A percentile compares a stretch with the other conserved stretches of the same genome.
These are phyloP conservation scores for Lepidochitona cinerea DNA, from an alignment of 2,888 invertebrate species.

Conservation along the genomic window DNA sequence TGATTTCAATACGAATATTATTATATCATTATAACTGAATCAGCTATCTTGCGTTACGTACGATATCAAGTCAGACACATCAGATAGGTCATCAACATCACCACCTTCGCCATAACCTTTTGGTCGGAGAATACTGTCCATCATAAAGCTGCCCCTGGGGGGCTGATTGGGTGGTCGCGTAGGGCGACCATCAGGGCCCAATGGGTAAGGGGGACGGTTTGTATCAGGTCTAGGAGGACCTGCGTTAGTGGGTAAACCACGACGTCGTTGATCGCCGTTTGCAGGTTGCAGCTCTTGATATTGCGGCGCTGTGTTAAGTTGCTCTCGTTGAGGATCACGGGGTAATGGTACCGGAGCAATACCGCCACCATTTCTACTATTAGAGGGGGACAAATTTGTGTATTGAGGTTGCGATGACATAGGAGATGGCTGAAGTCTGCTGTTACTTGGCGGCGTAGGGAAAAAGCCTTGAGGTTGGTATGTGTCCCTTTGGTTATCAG, in stretches of 20 bases:
- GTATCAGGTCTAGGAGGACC: background rate
- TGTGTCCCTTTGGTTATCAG: background rate
- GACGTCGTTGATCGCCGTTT: background rate
- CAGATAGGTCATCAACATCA: slow-evolving; percentile 46
- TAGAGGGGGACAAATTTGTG: background rate
- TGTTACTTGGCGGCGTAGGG: background rate
- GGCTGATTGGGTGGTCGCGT: background rate
- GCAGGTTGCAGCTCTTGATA: background rate
- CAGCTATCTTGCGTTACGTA: slow-evolving; percentile 44
- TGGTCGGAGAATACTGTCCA: slow-evolving; percentile 42
- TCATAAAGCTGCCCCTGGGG: slow-evolving; percentile 46
- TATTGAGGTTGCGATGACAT: background rate
- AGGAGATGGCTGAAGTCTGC: background rate
- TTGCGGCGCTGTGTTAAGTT: background rate
- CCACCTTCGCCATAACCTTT: slow-evolving; percentile 16
- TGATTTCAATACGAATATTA: no score
- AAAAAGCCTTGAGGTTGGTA: slow-evolving; percentile 1
- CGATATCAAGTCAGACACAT: slow-evolving; percentile 55
- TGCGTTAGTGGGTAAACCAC: background rate
- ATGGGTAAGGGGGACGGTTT: background rate
- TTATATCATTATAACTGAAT: no score
- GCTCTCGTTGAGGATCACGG: background rate
- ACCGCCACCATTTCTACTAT: background rate
- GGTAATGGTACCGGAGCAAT: background rate
- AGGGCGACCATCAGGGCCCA: background rate